Percentiles rank a stretch among this genome's conserved stretches.
Conservation (phyloP, 2,888 invertebrate species). For the Ophraella communa region DNA sequence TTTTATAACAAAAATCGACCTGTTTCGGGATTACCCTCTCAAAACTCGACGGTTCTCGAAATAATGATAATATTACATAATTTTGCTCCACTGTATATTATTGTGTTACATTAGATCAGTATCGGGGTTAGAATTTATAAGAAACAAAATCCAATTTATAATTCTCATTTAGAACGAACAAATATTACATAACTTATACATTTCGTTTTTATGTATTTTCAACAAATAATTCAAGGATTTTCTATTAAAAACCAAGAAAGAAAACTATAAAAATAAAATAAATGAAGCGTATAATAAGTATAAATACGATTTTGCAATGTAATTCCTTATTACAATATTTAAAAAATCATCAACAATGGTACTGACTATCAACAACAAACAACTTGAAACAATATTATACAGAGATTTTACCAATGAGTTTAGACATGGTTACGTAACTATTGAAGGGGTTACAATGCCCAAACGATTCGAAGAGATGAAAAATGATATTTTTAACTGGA, state of each 20-base stretch:
- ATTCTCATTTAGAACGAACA: too few species aligned
- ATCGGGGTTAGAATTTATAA: too few species aligned
- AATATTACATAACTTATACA: background rate
- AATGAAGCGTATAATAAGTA: background rate
- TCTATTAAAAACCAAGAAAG: background rate
- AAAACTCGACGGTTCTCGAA: too few species aligned
- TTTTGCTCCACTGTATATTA: too few species aligned
- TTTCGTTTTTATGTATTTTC: background rate
- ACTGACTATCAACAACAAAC: background rate
- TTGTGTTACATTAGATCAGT: too few species aligned
- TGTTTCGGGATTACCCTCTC: too few species aligned
- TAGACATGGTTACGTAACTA: constrained; percentile 47
- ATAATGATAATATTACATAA: too few species aligned
- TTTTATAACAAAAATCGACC: too few species aligned
- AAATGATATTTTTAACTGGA: constrained; percentile 59
- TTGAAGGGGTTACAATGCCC: constrained; percentile 58
- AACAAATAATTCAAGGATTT: background rate
- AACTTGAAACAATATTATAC: constrained; percentile 42
- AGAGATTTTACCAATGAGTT: constrained; percentile 49
- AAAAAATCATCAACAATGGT: background rate
- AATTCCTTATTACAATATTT: background rate
- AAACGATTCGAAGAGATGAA: constrained; percentile 56
- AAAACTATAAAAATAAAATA: background rate
- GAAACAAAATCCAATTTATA: too few species aligned
- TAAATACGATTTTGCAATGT: background rate